Conservation (phyloP, 2,888 invertebrate species). For the Cyrtodaria siliqua region DNA sequence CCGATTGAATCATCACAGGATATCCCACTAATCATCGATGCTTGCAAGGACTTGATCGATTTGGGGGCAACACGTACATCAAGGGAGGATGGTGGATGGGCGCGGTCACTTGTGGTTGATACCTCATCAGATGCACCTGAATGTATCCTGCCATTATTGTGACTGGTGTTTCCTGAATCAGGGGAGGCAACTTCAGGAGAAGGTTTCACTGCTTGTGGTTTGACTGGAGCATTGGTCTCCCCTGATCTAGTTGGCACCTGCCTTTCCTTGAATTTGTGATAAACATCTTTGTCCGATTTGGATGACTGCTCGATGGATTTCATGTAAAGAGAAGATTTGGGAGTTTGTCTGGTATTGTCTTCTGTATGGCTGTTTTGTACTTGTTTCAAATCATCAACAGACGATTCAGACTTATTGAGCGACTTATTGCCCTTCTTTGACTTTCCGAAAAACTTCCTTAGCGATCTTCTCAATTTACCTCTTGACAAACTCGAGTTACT, state of each 20-base stretch:
- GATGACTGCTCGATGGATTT: conserved; percentile 80
- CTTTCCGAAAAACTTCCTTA: conserved; percentile 76
- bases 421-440: conserved; percentile 54
- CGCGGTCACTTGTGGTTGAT: neutral
- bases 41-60: conserved; percentile 65
- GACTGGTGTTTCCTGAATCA: conserved; percentile 18
- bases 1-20: conserved; percentile 81
- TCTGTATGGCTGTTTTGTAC: conserved; percentile 10
- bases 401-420: conserved; percentile 36
- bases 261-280: conserved; percentile 81
- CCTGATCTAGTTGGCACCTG: conserved; percentile 67
- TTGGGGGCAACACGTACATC: conserved; percentile 69
- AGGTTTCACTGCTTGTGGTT: conserved; percentile 66
- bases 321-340: conserved; percentile 58
- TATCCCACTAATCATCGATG: conserved; percentile 69
- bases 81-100: conserved; percentile 63
- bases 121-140: no score
- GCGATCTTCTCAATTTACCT: conserved; percentile 75
- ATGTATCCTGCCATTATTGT: no score
- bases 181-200: conserved; percentile 54
- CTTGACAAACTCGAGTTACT: conserved; percentile 68
- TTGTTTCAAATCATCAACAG: conserved; percentile 15
- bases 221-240: conserved; percentile 41
- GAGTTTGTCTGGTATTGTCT: conserved; percentile 21
- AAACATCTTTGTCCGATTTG: conserved; percentile 74